Percentiles rank a stretch among this genome's conserved stretches.
Conservation (phyloP, 2,888 invertebrate species). For the Leucophenga maculata region DNA sequence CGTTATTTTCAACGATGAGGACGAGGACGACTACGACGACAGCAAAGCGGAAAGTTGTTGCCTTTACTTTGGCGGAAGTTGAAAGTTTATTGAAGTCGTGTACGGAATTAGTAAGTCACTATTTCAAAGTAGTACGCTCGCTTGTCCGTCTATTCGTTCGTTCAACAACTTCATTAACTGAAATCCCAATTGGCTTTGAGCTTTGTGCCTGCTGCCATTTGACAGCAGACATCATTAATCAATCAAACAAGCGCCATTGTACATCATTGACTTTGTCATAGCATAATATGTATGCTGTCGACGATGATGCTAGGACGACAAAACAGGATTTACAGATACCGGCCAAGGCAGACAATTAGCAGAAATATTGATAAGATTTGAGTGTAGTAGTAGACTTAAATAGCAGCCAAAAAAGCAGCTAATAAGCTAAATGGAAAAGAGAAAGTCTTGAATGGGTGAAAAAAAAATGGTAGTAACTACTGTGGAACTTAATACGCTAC, state of each 20-base stretch:
- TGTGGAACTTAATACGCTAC: too few relatives aligned
- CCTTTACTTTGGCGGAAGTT: not conserved
- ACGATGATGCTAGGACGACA: not conserved
- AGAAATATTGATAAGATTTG: not conserved
- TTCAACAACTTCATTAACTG: conserved; percentile 59
- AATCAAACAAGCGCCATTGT: conserved; percentile 44
- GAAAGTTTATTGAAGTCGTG: not conserved
- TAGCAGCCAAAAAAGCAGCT: conserved; percentile 11
- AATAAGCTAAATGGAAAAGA: conserved; percentile 48
- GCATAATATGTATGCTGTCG: not conserved
- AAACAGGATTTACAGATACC: not conserved
- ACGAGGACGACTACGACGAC: too few relatives aligned
- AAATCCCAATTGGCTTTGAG: conserved; percentile 28
- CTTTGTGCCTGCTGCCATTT: conserved; percentile 48
- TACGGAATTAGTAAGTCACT: not conserved
- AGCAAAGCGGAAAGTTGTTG: not conserved
- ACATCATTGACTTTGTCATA: conserved; percentile 12
- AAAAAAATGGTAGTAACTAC: not conserved
- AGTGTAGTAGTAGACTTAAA: too few relatives aligned
- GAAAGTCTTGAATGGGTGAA: conserved; percentile 24
- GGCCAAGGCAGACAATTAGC: not conserved
- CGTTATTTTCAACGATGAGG: not conserved
- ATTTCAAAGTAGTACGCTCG: not conserved
- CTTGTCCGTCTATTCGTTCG: conserved; percentile 35
- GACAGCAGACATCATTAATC: conserved; percentile 63